Evolutionary conservation across 2,888 invertebrate genomes (phyloP), one percentile per base, ranked within the genome.

Genomic region (Galerucella nymphaeae): DNA sequence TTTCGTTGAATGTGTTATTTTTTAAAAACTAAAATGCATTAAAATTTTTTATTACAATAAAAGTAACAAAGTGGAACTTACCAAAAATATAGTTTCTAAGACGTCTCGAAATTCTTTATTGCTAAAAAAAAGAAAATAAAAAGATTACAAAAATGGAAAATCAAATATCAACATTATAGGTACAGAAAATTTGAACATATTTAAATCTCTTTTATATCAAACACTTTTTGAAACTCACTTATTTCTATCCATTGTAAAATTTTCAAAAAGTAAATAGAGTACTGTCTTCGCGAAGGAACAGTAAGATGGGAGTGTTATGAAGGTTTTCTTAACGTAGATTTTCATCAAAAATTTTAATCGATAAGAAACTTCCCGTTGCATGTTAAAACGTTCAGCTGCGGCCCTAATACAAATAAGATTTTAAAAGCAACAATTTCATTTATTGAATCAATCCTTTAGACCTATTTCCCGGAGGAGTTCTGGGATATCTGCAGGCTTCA

Each of bases 21-120:
- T 67, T 67, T 61, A 67, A 67, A 61, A 67, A 67, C 67, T 67
- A 61, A 67, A 67, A 67, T 10, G 45, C 14, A 59, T 62, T 8
- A 8, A 30, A 64, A 20, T 30, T 16, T 14, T 1, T 30, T 14
- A 23, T 16, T 16, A 30, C 5, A 14, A 23, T 23, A 16, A 18
- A 4, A 57, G 20, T 2, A 13, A 10, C 2, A 13, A 13, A 2
- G 8, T 1, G 14, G 2, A 9, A 45, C 20, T 67, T 67, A 67
- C 67, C 38, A 67, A 38, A 59, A 50, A 67, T 61, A 67, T 9
- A n/a, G 57, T 45, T 58, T 66, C 66, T 18, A 66, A n/a, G 13
- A 66, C 66, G 6, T 58, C 57, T n/a, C 14, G 2, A 41, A 66
- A 66, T 13, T 58, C 66, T n/a, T 8, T 20, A 41, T 66, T 66